These are phyloP conservation scores for Holocentrus rufus DNA, from an alignment of 2,797 vertebrate genomes.

Conservation along the genomic window DNA sequence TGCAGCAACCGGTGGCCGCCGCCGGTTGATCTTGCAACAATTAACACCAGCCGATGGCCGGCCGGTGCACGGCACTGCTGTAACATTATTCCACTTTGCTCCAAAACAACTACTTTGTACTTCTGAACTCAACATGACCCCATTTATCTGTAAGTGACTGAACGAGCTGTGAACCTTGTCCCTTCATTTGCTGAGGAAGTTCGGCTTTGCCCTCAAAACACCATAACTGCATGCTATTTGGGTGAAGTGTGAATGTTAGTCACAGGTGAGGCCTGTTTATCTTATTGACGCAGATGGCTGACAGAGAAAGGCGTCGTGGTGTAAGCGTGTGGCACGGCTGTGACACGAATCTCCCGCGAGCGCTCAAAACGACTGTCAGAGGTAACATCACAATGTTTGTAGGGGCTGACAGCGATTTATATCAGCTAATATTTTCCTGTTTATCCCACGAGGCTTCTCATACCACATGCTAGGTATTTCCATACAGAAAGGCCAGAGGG, in stretches of 20 bases:
- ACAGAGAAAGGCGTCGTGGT: constrained; percentile 51
- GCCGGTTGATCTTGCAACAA: constrained; percentile 27
- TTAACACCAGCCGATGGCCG: constrained; percentile 19
- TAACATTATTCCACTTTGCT: constrained; percentile 4
- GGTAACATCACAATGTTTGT: constrained; percentile 47
- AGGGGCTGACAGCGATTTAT: constrained; percentile 48
- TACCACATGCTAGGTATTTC: constrained; percentile 6
- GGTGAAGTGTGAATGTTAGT: constrained; percentile 44
- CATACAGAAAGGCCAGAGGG: constrained; percentile 29
- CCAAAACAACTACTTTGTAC: not conserved
- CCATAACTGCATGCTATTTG: constrained; percentile 39
- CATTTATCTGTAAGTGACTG: constrained; percentile 17
- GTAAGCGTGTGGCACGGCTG: constrained; percentile 36
- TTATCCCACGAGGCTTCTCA: constrained; percentile 43
- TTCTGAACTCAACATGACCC: constrained; percentile 40
- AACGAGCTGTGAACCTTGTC: constrained; percentile 42
- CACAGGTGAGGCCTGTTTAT: constrained; percentile 62
- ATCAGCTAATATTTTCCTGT: constrained; percentile 29
- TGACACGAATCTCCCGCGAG: constrained; percentile 41
- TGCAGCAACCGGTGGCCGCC: constrained; percentile 54
- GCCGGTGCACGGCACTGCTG: constrained; percentile 10
- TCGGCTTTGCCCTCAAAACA: constrained; percentile 42
- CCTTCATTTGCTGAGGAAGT: constrained; percentile 43
- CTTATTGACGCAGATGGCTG: constrained; percentile 60
- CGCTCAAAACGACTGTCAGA: constrained; percentile 39